Percentiles rank a stretch among this genome's conserved stretches.
Evolutionary conservation across 2,888 invertebrate species (phyloP).

Genomic region (Nemotelus nigrinus): DNA sequence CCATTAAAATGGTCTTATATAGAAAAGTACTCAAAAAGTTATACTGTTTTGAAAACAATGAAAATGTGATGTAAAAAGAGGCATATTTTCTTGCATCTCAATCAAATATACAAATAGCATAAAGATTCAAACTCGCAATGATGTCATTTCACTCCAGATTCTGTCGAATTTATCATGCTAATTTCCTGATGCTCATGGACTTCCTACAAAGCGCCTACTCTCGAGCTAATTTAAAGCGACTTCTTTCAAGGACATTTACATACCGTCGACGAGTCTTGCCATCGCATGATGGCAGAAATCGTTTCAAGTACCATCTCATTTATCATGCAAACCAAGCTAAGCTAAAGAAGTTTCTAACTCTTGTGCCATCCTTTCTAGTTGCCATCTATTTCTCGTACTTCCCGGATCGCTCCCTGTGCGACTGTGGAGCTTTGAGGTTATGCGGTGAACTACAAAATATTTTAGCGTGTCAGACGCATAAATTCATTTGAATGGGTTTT

Average conservation of each 20-base stretch:
- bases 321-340: conserved; percentile 17
- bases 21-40: too few relatives aligned
- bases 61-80: too few relatives aligned
- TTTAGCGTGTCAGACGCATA: conserved; percentile 44
- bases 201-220: too few relatives aligned
- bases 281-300: not conserved
- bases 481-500: conserved; percentile 35
- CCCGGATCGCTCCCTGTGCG: not conserved
- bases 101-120: too few relatives aligned
- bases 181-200: too few relatives aligned
- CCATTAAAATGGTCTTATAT: too few relatives aligned
- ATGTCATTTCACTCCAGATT: too few relatives aligned
- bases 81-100: too few relatives aligned
- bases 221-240: not conserved
- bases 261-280: not conserved
- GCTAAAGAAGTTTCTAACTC: conserved; percentile 17
- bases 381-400: not conserved
- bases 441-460: conserved; percentile 38
- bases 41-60: too few relatives aligned
- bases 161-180: too few relatives aligned
- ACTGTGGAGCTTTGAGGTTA: conserved; percentile 10
- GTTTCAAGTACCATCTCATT: conserved; percentile 13
- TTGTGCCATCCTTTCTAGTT: not conserved
- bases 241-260: conserved; percentile 5
- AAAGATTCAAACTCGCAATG: too few relatives aligned